Percentiles rank a stretch among this genome's conserved stretches.
Conservation (phyloP, 2,888 invertebrate species). For the Caenorhabditis panamensis region DNA sequence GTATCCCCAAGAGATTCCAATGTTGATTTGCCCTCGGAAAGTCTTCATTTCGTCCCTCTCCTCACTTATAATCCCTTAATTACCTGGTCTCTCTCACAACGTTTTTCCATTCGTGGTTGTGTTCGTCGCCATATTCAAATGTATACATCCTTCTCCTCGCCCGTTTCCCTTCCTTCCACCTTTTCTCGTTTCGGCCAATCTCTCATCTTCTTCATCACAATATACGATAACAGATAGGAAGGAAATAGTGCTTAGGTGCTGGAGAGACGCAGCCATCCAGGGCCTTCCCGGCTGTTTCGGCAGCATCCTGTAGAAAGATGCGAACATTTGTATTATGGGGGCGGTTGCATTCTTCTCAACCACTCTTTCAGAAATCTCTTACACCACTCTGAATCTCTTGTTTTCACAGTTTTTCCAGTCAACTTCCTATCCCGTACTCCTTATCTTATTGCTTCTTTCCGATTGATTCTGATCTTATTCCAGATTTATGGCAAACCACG, state of each 20-base stretch:
- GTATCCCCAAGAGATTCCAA: not conserved
- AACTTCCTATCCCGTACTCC: not conserved
- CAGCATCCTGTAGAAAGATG: conserved; percentile 29
- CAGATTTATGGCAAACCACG: conserved; percentile 81
- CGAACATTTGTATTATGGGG: conserved; percentile 33
- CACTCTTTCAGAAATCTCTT: conserved; percentile 47
- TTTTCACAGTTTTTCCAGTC: not conserved
- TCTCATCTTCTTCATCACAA: conserved; percentile 49
- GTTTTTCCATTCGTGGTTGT: conserved; percentile 21
- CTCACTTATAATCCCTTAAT: conserved; percentile 52
- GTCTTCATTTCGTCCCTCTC: conserved; percentile 24
- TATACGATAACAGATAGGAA: conserved; percentile 53
- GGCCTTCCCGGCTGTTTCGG: conserved; percentile 10
- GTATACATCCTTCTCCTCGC: conserved; percentile 32
- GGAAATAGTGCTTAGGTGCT: not conserved
- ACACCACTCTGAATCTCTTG: conserved; percentile 5
- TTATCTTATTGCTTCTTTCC: not conserved
- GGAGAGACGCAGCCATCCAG: conserved; percentile 6
- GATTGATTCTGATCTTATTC: conserved; percentile 10
- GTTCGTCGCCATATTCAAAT: conserved; percentile 27
- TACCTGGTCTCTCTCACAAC: conserved; percentile 25
- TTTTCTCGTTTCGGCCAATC: conserved; percentile 26
- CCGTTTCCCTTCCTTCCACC: conserved; percentile 5
- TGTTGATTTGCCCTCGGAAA: conserved; percentile 3
- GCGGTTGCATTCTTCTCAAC: conserved; percentile 35